These are phyloP conservation scores for Trichosurus vulpecula DNA, from an alignment of 2,797 vertebrate genomes.

Conservation along the genomic window DNA sequence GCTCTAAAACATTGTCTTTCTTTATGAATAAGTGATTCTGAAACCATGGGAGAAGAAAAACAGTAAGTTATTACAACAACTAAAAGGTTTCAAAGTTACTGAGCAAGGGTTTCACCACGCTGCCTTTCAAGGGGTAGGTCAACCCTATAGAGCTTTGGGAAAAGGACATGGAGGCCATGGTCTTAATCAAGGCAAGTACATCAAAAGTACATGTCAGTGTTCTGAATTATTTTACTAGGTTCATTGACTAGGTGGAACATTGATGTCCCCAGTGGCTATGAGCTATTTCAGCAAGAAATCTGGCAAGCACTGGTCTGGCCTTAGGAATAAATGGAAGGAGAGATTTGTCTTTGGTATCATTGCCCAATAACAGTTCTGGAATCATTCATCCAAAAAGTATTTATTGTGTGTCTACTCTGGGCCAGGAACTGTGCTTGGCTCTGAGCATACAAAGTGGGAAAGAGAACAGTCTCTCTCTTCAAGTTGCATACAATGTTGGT, in stretches of 20 bases:
- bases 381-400: neutral
- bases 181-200: constrained; percentile 5
- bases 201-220: neutral
- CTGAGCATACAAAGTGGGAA: neutral
- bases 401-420: neutral
- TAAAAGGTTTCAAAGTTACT: constrained; percentile 8
- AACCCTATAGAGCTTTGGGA: constrained; percentile 3
- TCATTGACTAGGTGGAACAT: neutral
- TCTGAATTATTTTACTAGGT: neutral
- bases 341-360: neutral
- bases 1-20: neutral
- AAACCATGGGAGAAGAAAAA: neutral
- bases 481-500: neutral
- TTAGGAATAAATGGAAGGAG: neutral
- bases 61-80: neutral
- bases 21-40: neutral
- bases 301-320: neutral
- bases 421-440: neutral
- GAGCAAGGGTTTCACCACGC: neutral
- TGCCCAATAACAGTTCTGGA: neutral
- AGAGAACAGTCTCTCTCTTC: neutral
- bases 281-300: neutral
- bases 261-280: neutral
- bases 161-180: neutral
- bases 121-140: constrained; percentile 8